A percentile compares a stretch with the other conserved stretches of the same genome.
Evolutionary conservation across 2,888 invertebrate species (phyloP).

Genomic region (Seira musarum): DNA sequence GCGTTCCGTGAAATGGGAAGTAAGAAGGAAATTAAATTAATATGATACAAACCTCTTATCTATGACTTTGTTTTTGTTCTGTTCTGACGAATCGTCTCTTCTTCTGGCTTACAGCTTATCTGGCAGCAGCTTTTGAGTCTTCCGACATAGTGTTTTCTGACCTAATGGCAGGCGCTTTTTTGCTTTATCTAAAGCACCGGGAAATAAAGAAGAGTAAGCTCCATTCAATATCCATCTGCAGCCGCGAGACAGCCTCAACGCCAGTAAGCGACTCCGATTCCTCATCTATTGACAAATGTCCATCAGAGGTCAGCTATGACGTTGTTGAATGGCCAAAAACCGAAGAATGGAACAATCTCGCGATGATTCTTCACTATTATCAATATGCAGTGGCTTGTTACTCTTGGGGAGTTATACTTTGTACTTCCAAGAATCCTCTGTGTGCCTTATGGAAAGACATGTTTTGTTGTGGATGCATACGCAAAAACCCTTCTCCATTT

Average conservation of each 20-base stretch:
- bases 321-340: conserved; percentile 39
- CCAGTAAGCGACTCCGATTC: not conserved
- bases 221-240: conserved; percentile 35
- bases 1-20: conserved; percentile 86
- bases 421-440: conserved; percentile 83
- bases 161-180: conserved; percentile 87
- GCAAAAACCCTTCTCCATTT: conserved; percentile 75
- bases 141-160: conserved; percentile 91
- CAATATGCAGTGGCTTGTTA: conserved; percentile 88
- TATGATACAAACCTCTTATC: not conserved
- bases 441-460: conserved; percentile 81
- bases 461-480: conserved; percentile 82
- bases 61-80: not conserved
- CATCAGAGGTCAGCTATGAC: no score
- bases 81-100: conserved; percentile 2
- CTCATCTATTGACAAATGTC: no score
- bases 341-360: conserved; percentile 83
- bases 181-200: conserved; percentile 85
- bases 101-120: conserved; percentile 75
- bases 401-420: conserved; percentile 90
- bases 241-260: conserved; percentile 14
- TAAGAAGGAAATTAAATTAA: no score
- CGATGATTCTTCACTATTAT: conserved; percentile 83
- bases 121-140: conserved; percentile 85
- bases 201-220: conserved; percentile 36